Evolutionary conservation across 2,797 vertebrate genomes (phyloP), one percentile per base, ranked within the genome.

Genomic region (Semaprochilodus insignis): DNA sequence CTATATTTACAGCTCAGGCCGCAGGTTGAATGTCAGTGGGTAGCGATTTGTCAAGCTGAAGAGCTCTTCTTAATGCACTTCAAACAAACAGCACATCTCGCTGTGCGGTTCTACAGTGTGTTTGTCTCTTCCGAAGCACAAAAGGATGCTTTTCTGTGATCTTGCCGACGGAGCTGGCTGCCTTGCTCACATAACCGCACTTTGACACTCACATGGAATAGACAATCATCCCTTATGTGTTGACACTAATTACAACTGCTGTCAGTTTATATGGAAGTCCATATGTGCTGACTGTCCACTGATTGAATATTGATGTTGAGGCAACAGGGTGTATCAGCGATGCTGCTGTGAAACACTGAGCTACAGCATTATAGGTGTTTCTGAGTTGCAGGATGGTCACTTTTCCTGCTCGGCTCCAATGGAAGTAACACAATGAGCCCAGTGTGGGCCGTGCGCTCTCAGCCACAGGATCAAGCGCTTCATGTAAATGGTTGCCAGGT

Each of bases 401-500:
- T n/a, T 48, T 72, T 82, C 71, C 86, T 70, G 17, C 85, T 71
- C 73, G 59, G 67, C 25, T 72, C 17, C 55, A 76, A 88, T 88
- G 75, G 76, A 78, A 74, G 81, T 55, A 34, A 90, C 78, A 91
- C 88, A 90, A 87, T 87, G 85, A 87, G 66, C 63, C 83, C 85
- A 80, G 79, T 81, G 71, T 44, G 75, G 81, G 83, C 86, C 71
- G 44, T 85, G 81, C 87, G 88, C 90, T 89, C 88, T 89, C 86
- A 91, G 88, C 87, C 83, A 81, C 84, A 4, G 8, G 88, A 90
- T 92, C 89, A 90, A 90, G 88, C 87, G 34, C 81, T 84, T 88
- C 65, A 40, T 92, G 88, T 86, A 86, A 84, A 89, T 82, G 89
- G 94, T 96, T 96, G 94, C 94, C 92, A 92, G 94, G 94, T 94